Conservation (phyloP, 2,113 vertebrate species). For the Dromiciops gliroides region DNA sequence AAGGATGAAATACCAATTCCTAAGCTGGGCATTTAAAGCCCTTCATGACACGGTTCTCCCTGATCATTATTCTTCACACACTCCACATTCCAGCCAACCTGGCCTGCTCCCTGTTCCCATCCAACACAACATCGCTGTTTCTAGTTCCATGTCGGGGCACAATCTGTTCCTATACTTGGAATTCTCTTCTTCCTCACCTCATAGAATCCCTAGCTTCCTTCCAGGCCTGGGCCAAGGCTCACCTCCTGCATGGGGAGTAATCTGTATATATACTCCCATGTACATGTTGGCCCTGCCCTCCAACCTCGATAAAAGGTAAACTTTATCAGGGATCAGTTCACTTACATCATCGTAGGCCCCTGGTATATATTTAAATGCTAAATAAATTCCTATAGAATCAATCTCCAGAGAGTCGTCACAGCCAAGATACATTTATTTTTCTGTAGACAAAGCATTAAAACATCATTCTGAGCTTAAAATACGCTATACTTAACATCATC, state of each 20-base stretch:
- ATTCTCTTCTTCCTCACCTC: background rate
- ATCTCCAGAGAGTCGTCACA: background rate
- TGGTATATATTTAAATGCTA: background rate
- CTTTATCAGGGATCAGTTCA: background rate
- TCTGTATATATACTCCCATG: background rate
- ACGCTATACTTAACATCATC: background rate
- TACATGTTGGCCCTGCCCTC: background rate
- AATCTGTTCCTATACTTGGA: background rate
- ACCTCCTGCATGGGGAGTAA: background rate
- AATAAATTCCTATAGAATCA: background rate
- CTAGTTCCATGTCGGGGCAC: background rate
- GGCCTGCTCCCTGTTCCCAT: no score
- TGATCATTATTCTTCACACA: background rate
- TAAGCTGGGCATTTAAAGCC: background rate
- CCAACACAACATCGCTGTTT: background rate
- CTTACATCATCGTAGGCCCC: no score
- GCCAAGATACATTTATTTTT: background rate
- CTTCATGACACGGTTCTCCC: background rate
- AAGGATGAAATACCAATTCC: background rate
- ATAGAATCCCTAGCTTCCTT: no score
- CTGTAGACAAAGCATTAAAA: conserved; percentile 25
- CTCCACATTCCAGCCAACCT: background rate
- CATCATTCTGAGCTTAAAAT: conserved; percentile 39
- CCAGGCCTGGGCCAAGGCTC: background rate
- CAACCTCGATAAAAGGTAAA: background rate